A percentile compares a stretch with the other conserved stretches of the same genome.
Conservation (phyloP, 1,140 invertebrate genomes). For the Galendromus occidentalis region DNA sequence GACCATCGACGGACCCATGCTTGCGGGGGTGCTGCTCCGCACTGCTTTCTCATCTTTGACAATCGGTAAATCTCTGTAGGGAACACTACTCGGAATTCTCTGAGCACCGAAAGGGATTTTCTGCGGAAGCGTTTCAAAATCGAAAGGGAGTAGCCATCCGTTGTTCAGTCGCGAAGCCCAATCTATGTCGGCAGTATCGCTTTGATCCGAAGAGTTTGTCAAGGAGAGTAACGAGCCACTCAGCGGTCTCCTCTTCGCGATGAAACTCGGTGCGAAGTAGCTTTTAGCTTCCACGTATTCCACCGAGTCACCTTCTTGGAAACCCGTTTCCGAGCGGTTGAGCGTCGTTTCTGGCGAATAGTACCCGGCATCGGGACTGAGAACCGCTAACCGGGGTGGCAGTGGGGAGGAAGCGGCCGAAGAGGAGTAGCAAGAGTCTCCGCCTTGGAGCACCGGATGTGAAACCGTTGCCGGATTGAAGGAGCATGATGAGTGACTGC, state of each 20-base stretch:
- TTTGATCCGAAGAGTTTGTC: not conserved
- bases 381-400: not conserved
- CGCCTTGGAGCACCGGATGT: not conserved
- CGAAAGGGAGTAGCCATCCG: not conserved
- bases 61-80: not conserved
- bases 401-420: slow-evolving; percentile 2
- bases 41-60: not conserved
- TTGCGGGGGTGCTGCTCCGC: not conserved
- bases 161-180: not conserved
- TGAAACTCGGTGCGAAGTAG: not conserved
- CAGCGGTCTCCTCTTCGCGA: not conserved
- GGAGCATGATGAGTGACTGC: not conserved
- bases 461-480: not conserved
- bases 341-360: slow-evolving; percentile 7
- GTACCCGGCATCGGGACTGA: not conserved
- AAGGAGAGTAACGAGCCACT: not conserved
- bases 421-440: not conserved
- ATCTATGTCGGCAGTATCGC: not conserved
- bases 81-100: not conserved
- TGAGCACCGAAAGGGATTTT: not conserved
- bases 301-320: not conserved
- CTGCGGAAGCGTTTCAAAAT: not conserved
- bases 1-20: not conserved
- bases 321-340: not conserved
- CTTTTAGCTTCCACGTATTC: not conserved